Evolutionary conservation across 2,113 vertebrate species (phyloP).

Genomic region (Pyxicephalus adspersus): DNA sequence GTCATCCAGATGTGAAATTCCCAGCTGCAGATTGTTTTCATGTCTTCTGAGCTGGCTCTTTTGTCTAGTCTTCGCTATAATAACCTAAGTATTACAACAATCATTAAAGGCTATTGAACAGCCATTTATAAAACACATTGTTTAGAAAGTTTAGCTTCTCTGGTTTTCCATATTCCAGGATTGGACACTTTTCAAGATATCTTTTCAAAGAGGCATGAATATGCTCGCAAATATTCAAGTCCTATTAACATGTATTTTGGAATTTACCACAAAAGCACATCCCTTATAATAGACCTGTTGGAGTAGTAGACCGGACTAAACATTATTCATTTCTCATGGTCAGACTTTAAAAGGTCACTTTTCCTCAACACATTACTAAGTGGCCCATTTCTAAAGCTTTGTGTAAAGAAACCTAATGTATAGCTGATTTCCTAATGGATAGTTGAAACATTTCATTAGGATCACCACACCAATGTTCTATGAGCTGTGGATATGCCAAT

Average conservation of each 20-base stretch:
- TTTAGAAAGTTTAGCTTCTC: not conserved
- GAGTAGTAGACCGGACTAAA: no score
- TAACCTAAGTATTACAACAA: not conserved
- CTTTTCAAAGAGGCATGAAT: not conserved
- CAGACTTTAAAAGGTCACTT: no score
- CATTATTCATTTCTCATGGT: no score
- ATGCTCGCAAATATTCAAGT: not conserved
- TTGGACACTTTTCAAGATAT: not conserved
- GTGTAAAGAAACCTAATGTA: no score
- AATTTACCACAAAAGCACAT: not conserved
- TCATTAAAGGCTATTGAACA: conserved; percentile 10
- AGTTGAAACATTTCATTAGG: no score
- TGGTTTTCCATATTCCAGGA: not conserved
- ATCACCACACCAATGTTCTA: no score
- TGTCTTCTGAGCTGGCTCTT: conserved; percentile 21
- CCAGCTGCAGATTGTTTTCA: conserved; percentile 33
- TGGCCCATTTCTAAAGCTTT: no score
- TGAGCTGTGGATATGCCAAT: no score
- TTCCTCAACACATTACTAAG: no score
- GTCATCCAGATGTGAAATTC: conserved; percentile 34
- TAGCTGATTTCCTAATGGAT: no score
- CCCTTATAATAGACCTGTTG: no score
- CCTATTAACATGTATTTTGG: not conserved
- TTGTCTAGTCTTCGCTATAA: conserved; percentile 33
- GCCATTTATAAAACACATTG: not conserved